phyloP scores from a whole-genome alignment of 2,797 vertebrate genomes.

The Eulemur albifrons region DNA sequence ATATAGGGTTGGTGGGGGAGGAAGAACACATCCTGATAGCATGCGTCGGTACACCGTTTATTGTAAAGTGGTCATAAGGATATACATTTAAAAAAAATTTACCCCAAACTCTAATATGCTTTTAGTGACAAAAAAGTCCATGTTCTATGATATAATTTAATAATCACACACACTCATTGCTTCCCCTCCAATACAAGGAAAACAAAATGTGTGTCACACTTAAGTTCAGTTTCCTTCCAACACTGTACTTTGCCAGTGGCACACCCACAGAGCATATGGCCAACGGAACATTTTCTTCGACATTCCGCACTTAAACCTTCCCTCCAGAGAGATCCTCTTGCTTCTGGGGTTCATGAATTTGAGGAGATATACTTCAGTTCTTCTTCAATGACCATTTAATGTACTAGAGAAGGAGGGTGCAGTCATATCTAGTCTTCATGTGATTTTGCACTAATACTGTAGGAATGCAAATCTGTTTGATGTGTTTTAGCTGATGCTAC shows the following conservation, averaged over 20 bases:
- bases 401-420: background rate
- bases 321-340: background rate
- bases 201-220: background rate
- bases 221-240: slow-evolving; percentile 14
- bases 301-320: background rate
- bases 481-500: background rate
- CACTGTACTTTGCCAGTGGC: background rate
- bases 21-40: background rate
- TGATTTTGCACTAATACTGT: background rate
- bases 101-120: background rate
- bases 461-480: background rate
- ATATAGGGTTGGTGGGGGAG: background rate
- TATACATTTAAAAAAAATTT: background rate
- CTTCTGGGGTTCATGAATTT: background rate
- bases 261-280: slow-evolving; percentile 54
- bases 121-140: background rate
- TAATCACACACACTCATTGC: background rate
- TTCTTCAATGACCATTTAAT: background rate
- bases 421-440: background rate
- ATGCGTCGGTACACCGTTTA: background rate
- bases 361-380: background rate
- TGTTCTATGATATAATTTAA: background rate
- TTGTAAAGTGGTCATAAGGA: background rate
- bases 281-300: slow-evolving; percentile 16
- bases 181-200: background rate